Evolutionary conservation across 2,888 invertebrate species (phyloP).

Genomic region (Leucophenga maculata): DNA sequence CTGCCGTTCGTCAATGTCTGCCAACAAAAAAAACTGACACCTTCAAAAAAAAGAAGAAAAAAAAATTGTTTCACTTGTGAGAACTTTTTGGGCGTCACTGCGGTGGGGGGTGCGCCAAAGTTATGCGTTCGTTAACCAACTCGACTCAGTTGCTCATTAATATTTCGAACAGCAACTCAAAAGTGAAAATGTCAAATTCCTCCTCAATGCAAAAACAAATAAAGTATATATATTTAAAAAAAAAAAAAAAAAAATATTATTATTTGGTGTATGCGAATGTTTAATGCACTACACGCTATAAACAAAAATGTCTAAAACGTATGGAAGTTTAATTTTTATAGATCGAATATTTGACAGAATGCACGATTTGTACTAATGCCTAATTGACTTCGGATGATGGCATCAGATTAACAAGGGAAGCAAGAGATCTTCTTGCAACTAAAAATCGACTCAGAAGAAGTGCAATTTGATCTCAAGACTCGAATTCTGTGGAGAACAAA

Average conservation of each 20-base stretch:
- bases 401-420: too few species aligned
- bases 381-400: too few species aligned
- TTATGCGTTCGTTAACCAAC: conserved; percentile 32
- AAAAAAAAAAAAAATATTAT: conserved; percentile 4
- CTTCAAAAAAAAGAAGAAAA: conserved; percentile 55
- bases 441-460: too few species aligned
- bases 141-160: conserved; percentile 55
- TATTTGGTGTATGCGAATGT: too few species aligned
- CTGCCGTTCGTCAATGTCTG: neutral
- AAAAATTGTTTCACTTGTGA: conserved; percentile 56
- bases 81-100: conserved; percentile 29
- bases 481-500: too few species aligned
- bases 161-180: conserved; percentile 56
- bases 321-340: too few species aligned
- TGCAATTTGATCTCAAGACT: too few species aligned
- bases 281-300: too few species aligned
- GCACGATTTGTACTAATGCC: too few species aligned
- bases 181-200: conserved; percentile 67
- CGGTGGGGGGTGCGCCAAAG: conserved; percentile 38
- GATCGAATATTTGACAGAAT: too few species aligned
- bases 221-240: conserved; percentile 24
- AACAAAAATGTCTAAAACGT: too few species aligned
- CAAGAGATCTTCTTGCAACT: too few species aligned
- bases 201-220: conserved; percentile 44
- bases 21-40: conserved; percentile 53